phyloP scores from a whole-genome alignment of 1,140 invertebrate genomes.

The Laupala kohalensis region DNA sequence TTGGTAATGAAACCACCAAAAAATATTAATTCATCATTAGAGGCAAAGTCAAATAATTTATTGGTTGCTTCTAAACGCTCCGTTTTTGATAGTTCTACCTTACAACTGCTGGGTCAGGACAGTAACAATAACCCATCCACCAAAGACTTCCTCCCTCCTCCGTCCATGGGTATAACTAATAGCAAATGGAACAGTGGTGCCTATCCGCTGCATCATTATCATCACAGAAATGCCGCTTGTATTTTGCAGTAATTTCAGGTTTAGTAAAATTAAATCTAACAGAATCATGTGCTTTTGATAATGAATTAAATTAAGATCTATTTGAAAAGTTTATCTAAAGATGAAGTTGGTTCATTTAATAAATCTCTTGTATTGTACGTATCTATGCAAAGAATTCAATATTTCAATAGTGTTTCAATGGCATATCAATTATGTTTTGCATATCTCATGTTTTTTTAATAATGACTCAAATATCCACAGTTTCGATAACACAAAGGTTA shows the following conservation, averaged over 20 bases:
- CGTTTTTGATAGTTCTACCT: background rate
- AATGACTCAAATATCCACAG: too few species aligned
- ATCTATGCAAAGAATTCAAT: too few species aligned
- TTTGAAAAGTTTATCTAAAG: too few species aligned
- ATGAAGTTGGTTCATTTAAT: too few species aligned
- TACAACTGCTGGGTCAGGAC: background rate
- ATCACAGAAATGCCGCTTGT: background rate
- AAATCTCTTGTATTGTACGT: too few species aligned
- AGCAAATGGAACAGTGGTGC: background rate
- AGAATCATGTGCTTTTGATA: too few species aligned
- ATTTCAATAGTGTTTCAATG: too few species aligned
- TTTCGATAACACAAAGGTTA: too few species aligned
- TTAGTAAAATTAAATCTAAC: too few species aligned
- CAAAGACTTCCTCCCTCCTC: background rate
- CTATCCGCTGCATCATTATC: background rate
- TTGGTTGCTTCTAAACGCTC: background rate
- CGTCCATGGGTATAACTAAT: background rate
- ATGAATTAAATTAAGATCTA: too few species aligned
- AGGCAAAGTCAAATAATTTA: background rate
- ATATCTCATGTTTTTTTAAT: too few species aligned
- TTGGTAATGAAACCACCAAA: background rate
- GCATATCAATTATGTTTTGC: too few species aligned
- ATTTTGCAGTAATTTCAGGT: background rate
- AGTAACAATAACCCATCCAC: background rate
- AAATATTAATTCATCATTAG: background rate